Evolutionary conservation across 1,140 invertebrate genomes (phyloP).

Genomic region (Hestina assimilis): DNA sequence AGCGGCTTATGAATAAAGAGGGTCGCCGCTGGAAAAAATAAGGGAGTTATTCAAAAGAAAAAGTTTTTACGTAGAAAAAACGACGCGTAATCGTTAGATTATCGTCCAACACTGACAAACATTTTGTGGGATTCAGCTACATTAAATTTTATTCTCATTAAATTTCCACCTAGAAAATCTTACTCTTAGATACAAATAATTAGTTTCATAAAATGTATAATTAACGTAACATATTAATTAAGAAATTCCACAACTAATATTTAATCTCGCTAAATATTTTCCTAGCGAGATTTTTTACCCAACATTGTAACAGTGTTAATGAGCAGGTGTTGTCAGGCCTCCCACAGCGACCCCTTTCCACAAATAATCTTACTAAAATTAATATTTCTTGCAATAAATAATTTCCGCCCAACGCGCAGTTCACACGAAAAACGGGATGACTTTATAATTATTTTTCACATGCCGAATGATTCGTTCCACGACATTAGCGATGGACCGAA

Average conservation of each 20-base stretch:
- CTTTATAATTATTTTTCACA: conserved; percentile 71
- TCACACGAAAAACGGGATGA: conserved; percentile 64
- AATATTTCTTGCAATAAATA: conserved; percentile 41
- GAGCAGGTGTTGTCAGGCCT: conserved; percentile 15
- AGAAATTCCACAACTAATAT: neutral
- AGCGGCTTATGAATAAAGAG: conserved; percentile 73
- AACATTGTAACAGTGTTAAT: conserved; percentile 5
- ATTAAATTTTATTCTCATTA: conserved; percentile 40
- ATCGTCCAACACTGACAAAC: conserved; percentile 60
- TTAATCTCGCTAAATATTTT: neutral
- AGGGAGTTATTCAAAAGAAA: conserved; percentile 64
- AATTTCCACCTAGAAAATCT: conserved; percentile 29
- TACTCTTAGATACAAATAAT: no score
- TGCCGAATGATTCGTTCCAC: conserved; percentile 64
- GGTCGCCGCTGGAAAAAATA: conserved; percentile 60
- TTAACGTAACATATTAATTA: neutral
- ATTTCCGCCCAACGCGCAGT: conserved; percentile 43
- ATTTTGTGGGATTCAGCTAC: conserved; percentile 48
- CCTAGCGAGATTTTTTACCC: neutral
- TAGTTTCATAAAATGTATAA: neutral
- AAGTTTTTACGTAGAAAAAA: conserved; percentile 63
- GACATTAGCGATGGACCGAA: conserved; percentile 62
- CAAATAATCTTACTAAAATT: conserved; percentile 15
- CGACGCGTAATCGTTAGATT: conserved; percentile 59
- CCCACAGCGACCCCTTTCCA: conserved; percentile 18